phyloP scores from a whole-genome alignment of 2,888 invertebrate species.

The Apocheima hispidaria region DNA sequence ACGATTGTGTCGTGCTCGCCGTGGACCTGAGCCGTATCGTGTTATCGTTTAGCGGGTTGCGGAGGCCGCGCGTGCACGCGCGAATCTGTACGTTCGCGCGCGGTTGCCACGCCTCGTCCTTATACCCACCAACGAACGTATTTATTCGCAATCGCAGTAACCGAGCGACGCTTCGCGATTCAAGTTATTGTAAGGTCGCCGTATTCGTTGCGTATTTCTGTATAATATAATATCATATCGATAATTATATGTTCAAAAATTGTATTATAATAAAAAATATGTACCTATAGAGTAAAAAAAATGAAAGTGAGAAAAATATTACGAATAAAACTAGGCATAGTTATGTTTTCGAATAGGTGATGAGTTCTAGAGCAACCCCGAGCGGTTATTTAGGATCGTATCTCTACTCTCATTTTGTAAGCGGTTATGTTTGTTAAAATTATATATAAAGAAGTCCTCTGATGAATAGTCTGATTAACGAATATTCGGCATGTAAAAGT shows the following conservation, averaged over 20 bases:
- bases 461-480: conserved; percentile 86
- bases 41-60: conserved; percentile 43
- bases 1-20: conserved; percentile 60
- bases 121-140: conserved; percentile 75
- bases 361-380: conserved; percentile 77
- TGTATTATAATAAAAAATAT: conserved; percentile 81
- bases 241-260: conserved; percentile 85
- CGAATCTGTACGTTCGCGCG: conserved; percentile 40
- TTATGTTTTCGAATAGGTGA: conserved; percentile 81
- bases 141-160: conserved; percentile 80
- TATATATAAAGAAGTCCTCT: conserved; percentile 86
- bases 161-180: conserved; percentile 74
- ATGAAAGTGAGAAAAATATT: conserved; percentile 86
- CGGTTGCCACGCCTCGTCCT: conserved; percentile 34
- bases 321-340: conserved; percentile 83
- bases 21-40: conserved; percentile 42
- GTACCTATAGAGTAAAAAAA: conserved; percentile 84
- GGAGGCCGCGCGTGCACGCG: conserved; percentile 44
- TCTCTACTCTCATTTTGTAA: conserved; percentile 82
- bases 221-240: conserved; percentile 84
- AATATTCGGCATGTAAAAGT: conserved; percentile 86
- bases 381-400: conserved; percentile 73
- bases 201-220: conserved; percentile 82
- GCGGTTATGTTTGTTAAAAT: conserved; percentile 85
- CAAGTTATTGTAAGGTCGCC: conserved; percentile 80